A percentile compares a stretch with the other conserved stretches of the same genome.
These are phyloP conservation scores for Trichonephila inaurata DNA, from an alignment of 1,140 invertebrate genomes.

Conservation along the genomic window DNA sequence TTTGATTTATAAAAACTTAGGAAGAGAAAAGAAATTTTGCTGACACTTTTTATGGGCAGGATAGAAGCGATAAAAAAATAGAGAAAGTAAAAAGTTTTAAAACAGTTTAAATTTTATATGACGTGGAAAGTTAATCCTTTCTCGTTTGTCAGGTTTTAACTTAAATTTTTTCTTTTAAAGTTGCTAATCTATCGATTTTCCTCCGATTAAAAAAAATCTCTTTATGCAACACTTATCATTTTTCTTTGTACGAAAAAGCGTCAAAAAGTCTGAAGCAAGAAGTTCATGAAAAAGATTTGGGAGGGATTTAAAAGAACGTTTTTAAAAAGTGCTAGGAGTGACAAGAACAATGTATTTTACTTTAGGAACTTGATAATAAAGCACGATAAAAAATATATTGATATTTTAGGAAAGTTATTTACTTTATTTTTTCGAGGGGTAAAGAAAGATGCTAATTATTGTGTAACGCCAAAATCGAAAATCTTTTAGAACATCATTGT, in stretches of 20 bases:
- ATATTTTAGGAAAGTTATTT: neutral
- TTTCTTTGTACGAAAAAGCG: neutral
- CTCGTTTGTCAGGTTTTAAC: neutral
- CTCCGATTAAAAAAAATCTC: neutral
- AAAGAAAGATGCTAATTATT: too few species aligned
- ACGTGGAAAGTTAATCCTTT: neutral
- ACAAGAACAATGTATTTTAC: neutral
- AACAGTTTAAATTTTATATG: neutral
- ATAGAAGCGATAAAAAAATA: neutral
- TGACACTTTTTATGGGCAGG: neutral
- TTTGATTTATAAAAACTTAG: neutral
- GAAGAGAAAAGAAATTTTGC: neutral
- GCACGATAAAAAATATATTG: neutral
- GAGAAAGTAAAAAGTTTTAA: neutral
- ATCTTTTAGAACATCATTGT: too few species aligned
- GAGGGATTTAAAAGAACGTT: neutral
- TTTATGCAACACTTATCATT: too few species aligned
- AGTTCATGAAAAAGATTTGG: neutral
- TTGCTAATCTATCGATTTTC: neutral
- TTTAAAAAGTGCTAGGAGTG: neutral
- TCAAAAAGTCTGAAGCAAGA: neutral
- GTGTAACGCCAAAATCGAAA: too few species aligned
- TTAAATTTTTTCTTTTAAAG: neutral
- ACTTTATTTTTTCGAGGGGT: neutral
- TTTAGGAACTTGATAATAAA: neutral